Conservation (phyloP, 1,140 invertebrate genomes). For the Drosophila yakuba region DNA sequence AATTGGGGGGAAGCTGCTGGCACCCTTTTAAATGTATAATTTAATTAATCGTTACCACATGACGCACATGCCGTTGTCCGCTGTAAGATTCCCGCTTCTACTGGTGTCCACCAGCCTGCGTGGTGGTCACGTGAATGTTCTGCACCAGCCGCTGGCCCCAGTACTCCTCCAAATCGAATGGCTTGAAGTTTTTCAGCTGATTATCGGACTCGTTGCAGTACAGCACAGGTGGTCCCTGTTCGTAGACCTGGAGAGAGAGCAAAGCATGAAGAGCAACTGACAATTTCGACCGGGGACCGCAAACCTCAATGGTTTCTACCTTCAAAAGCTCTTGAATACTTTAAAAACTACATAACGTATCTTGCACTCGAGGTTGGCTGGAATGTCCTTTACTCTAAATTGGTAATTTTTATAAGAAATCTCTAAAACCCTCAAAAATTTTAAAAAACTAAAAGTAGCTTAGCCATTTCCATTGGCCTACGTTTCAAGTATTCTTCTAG, state of each 20-base stretch:
- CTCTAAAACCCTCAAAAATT: too few species aligned
- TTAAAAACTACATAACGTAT: too few species aligned
- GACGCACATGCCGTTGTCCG: constrained; percentile 54
- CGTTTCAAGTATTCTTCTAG: too few species aligned
- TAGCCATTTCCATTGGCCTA: too few species aligned
- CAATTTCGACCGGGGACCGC: constrained; percentile 17
- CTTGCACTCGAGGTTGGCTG: too few species aligned
- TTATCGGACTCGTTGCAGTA: constrained; percentile 79
- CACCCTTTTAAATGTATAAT: constrained; percentile 40
- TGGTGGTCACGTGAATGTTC: constrained; percentile 79
- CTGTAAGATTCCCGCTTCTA: constrained; percentile 34
- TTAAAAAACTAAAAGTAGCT: too few species aligned
- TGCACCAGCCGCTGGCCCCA: constrained; percentile 82
- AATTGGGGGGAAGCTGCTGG: constrained; percentile 7
- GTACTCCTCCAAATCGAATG: constrained; percentile 82
- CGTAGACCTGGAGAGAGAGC: constrained; percentile 61
- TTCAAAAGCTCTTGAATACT: too few species aligned
- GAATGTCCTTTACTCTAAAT: too few species aligned
- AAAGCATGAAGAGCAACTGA: constrained; percentile 38
- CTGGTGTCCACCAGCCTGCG: constrained; percentile 68
- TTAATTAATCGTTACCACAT: constrained; percentile 44
- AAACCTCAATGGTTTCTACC: background rate
- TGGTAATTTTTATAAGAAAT: too few species aligned
- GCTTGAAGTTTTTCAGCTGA: constrained; percentile 83
- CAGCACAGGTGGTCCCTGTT: constrained; percentile 72